Conservation (phyloP, 2,888 invertebrate genomes). For the Ischnus inquisitorius region DNA sequence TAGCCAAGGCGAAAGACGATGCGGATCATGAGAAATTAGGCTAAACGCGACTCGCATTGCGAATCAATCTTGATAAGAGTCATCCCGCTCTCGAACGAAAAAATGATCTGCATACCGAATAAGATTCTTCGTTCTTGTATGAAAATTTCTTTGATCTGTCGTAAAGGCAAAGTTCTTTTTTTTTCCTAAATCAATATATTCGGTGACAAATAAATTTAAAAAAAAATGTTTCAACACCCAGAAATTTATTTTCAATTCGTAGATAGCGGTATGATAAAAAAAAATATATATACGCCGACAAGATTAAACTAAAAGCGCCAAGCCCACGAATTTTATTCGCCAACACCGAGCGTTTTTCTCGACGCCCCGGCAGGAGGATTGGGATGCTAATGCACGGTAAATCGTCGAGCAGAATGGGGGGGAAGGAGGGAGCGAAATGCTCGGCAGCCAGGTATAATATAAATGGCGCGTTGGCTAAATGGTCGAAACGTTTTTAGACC, state of each 20-base stretch:
- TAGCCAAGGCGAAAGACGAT: slow-evolving; percentile 66
- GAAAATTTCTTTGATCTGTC: neutral
- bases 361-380: slow-evolving; percentile 66
- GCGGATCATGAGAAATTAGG: slow-evolving; percentile 69
- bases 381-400: slow-evolving; percentile 75
- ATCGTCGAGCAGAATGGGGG: slow-evolving; percentile 70
- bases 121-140: neutral
- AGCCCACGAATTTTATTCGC: slow-evolving; percentile 59
- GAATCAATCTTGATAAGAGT: slow-evolving; percentile 48
- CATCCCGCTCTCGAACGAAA: neutral
- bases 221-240: neutral
- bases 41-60: slow-evolving; percentile 67
- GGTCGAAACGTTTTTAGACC: slow-evolving; percentile 73
- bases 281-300: slow-evolving; percentile 6
- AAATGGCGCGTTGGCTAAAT: slow-evolving; percentile 79
- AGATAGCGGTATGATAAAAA: neutral
- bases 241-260: neutral
- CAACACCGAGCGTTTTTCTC: slow-evolving; percentile 69
- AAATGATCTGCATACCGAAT: neutral
- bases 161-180: neutral
- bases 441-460: slow-evolving; percentile 68
- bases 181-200: neutral
- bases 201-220: neutral
- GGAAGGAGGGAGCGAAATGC: slow-evolving; percentile 20
- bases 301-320: slow-evolving; percentile 47